Evolutionary conservation across 1,140 invertebrate species (phyloP).

Genomic region (Acromyrmex charruanus): DNA sequence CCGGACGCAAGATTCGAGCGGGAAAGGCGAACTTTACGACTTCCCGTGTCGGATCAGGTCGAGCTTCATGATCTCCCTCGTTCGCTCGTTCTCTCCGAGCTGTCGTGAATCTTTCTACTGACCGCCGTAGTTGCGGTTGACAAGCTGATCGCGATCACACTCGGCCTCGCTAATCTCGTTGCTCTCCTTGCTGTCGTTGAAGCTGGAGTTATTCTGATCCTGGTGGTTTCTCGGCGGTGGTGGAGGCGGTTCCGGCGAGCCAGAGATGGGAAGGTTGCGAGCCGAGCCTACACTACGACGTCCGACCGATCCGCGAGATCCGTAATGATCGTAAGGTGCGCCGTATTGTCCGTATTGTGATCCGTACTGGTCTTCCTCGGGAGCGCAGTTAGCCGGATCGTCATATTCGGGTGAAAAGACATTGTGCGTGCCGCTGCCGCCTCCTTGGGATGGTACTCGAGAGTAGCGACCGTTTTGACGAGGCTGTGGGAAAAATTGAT

Average conservation of each 20-base stretch:
- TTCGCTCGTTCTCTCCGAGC: constrained; percentile 43
- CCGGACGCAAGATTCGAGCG: neutral
- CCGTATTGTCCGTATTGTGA: constrained; percentile 93
- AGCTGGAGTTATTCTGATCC: constrained; percentile 91
- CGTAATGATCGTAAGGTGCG: constrained; percentile 95
- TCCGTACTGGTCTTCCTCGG: constrained; percentile 95
- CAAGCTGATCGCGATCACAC: constrained; percentile 93
- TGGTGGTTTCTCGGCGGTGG: constrained; percentile 91
- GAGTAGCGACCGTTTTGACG: constrained; percentile 92
- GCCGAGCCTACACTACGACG: constrained; percentile 91
- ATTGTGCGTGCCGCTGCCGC: constrained; percentile 83
- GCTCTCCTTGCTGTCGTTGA: constrained; percentile 96
- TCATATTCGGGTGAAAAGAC: constrained; percentile 93
- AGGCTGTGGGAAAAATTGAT: constrained; percentile 85
- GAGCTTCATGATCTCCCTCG: constrained; percentile 4
- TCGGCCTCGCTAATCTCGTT: constrained; percentile 97
- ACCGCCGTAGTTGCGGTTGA: constrained; percentile 92
- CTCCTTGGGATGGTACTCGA: constrained; percentile 86
- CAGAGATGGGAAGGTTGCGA: constrained; percentile 89
- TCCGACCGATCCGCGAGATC: constrained; percentile 92
- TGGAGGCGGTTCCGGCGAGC: constrained; percentile 93
- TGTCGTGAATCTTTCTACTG: constrained; percentile 82
- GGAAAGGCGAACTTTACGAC: neutral
- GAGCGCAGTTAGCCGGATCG: constrained; percentile 95
- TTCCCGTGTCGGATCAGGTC: neutral